Percentiles rank a stretch among this genome's conserved stretches.
Evolutionary conservation across 2,888 invertebrate species (phyloP).

Genomic region (Stictocephala bisonia): DNA sequence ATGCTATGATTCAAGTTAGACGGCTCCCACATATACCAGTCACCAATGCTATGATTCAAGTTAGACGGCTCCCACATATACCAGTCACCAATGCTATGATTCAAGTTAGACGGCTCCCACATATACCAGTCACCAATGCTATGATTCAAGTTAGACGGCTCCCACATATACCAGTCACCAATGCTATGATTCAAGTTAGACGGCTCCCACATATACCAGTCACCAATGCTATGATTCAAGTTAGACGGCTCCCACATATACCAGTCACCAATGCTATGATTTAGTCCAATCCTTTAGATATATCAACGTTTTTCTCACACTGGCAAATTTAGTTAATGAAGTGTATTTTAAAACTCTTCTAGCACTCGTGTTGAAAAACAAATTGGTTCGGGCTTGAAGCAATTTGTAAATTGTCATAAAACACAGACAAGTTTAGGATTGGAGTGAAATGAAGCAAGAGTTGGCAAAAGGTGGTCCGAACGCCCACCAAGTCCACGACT

Average conservation of each 20-base stretch:
- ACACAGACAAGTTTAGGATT: conserved; percentile 33
- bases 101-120: no score
- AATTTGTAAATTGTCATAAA: conserved; percentile 42
- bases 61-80: no score
- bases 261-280: conserved; percentile 30
- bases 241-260: conserved; percentile 30
- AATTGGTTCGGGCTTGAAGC: conserved; percentile 6
- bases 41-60: no score
- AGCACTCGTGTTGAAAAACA: not conserved
- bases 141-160: no score
- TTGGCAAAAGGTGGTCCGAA: not conserved
- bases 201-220: no score
- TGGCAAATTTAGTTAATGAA: conserved; percentile 1
- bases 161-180: conserved; percentile 29
- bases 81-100: no score
- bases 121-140: no score
- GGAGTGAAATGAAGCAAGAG: conserved; percentile 27
- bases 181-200: conserved; percentile 31
- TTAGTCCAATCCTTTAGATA: conserved; percentile 21
- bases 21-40: no score
- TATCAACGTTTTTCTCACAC: not conserved
- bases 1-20: no score
- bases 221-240: no score
- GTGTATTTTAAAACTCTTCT: conserved; percentile 23
- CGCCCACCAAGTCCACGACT: conserved; percentile 13